These are phyloP conservation scores for Psilanteris sp. DNA, from an alignment of 1,140 invertebrate genomes.

Conservation along the genomic window DNA sequence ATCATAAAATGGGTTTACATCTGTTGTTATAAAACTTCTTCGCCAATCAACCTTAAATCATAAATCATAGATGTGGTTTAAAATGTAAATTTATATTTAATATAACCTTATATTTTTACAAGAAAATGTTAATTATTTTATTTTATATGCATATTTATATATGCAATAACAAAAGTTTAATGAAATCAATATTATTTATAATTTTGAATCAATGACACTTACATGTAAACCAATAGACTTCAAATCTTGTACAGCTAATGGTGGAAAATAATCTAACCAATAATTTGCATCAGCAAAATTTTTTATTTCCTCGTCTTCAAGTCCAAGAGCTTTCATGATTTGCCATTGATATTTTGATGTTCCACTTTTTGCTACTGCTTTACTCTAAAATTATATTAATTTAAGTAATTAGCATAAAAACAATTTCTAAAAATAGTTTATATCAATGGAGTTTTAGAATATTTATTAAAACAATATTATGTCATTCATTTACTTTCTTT, in stretches of 20 bases:
- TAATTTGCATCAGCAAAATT: constrained; percentile 94
- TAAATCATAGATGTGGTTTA: no score
- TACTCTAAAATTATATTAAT: constrained; percentile 84
- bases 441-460: no score
- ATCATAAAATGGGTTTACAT: constrained; percentile 98
- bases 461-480: no score
- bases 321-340: constrained; percentile 97
- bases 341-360: constrained; percentile 98
- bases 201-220: constrained; percentile 68
- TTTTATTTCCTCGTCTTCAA: constrained; percentile 94
- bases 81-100: no score
- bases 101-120: no score
- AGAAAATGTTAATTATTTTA: no score
- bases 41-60: constrained; percentile 99
- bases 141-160: no score
- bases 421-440: no score
- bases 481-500: constrained; percentile 87
- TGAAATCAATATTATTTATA: background rate
- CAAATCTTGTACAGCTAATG: constrained; percentile 91
- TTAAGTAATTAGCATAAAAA: no score
- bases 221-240: constrained; percentile 94
- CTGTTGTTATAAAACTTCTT: constrained; percentile 98
- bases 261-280: constrained; percentile 99
- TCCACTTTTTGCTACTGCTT: constrained; percentile 96
- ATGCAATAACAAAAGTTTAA: no score